A percentile compares a stretch with the other conserved stretches of the same genome.
Conservation (phyloP, 2,797 vertebrate species). For the Pogoniulus pusillus region DNA sequence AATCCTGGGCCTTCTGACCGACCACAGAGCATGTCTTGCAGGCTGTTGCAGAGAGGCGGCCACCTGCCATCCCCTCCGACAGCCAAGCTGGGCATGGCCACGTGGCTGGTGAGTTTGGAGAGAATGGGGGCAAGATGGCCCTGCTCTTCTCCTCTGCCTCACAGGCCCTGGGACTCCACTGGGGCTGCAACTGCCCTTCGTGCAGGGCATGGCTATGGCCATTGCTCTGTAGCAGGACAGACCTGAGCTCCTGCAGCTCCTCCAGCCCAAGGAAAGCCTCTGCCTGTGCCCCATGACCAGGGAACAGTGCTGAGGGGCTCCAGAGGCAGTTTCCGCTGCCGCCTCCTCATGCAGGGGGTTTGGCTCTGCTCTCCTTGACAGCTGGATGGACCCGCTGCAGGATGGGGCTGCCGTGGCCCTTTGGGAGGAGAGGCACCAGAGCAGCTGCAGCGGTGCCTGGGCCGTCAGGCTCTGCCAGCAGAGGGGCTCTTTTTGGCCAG, state of each 20-base stretch:
- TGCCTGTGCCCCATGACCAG: accelerated
- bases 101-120: not conserved
- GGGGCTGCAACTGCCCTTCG: not conserved
- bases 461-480: not conserved
- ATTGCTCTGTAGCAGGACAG: too few species aligned
- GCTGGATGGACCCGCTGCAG: not conserved
- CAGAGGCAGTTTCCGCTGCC: too few species aligned
- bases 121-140: not conserved
- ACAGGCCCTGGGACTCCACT: not conserved
- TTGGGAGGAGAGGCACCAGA: not conserved
- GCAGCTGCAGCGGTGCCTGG: not conserved
- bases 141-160: not conserved
- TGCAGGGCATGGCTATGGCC: not conserved
- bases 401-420: not conserved
- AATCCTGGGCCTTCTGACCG: not conserved
- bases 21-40: not conserved
- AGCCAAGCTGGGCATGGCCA: not conserved
- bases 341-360: not conserved
- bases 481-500: too few species aligned
- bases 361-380: not conserved
- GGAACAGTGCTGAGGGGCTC: too few species aligned
- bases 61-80: not conserved
- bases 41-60: too few species aligned
- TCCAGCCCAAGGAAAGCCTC: not conserved
- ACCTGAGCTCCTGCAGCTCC: not conserved